Percentiles rank a stretch among this genome's conserved stretches.
phyloP scores from a whole-genome alignment of 2,797 vertebrate genomes.

The Pelodytes ibericus region DNA sequence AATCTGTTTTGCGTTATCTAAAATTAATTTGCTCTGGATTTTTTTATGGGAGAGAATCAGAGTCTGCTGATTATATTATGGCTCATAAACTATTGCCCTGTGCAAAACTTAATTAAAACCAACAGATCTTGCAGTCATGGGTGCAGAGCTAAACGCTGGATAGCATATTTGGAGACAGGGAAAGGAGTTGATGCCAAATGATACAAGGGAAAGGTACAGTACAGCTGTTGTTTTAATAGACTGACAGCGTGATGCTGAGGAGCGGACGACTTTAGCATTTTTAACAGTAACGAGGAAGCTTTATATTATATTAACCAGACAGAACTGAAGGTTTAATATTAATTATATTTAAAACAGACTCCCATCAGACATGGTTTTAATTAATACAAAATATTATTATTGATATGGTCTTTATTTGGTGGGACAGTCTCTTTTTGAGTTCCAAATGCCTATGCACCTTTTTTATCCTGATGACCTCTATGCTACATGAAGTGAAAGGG shows the following conservation, averaged over 20 bases:
- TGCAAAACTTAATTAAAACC: conserved; percentile 57
- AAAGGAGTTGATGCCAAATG: conserved; percentile 29
- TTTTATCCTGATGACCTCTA: too few species aligned
- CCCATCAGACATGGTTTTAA: too few species aligned
- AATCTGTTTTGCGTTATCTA: conserved; percentile 51
- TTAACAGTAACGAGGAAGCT: conserved; percentile 23
- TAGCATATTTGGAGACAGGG: conserved; percentile 21
- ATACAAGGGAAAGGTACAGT: conserved; percentile 34
- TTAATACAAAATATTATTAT: too few species aligned
- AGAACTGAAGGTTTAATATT: not conserved
- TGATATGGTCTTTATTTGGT: too few species aligned
- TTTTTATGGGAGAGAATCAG: conserved; percentile 48
- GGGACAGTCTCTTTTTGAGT: too few species aligned
- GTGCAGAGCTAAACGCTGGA: conserved; percentile 33
- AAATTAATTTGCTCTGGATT: conserved; percentile 55
- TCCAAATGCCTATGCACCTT: too few species aligned
- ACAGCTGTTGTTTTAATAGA: conserved; percentile 54
- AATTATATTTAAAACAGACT: too few species aligned
- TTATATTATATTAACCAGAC: conserved; percentile 14
- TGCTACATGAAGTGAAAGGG: too few species aligned
- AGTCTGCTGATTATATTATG: conserved; percentile 44
- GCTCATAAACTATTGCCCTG: conserved; percentile 55
- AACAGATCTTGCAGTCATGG: conserved; percentile 54
- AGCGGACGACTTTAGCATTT: not conserved
- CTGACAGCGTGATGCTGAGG: conserved; percentile 32